Evolutionary conservation across 2,797 vertebrate genomes (phyloP), one percentile per base, ranked within the genome.

Genomic region (Varecia variegata): DNA sequence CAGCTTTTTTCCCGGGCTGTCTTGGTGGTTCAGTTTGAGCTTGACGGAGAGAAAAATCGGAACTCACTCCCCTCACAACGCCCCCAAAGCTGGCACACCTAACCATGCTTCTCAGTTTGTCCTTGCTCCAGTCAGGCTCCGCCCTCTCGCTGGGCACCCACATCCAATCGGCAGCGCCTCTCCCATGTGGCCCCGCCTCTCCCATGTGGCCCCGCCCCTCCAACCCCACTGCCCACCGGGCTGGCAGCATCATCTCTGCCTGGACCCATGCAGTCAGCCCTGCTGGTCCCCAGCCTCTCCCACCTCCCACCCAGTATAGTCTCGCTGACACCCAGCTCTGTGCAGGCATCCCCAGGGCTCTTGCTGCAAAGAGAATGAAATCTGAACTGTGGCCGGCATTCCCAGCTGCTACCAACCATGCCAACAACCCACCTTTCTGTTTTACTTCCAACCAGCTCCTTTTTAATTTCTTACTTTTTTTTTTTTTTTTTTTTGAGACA

Each of bases 221-320:
- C 76, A 38, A 5, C 27, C 2, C 30, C 27, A 25, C 2, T 0
- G 27, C 3, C 18, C 18, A 27, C 3, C 56, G 5, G 9, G 23
- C 52, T 1, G 12, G 50, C 6, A 43, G 52, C 73, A 9, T 1
- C 40, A 0, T 20, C 23, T 43, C 17, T 7, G 27, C n/a, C 47
- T 0, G 5, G n/a, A 9, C 38, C 0, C 0, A 6, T 2, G 45
- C 68, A 10, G 81, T 54, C 77, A 38, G 43, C 71, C 20, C 38
- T 32, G 52, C 50, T 2, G 4, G 58, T 38, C 82, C 20, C n/a
- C 65, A 32, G 18, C 10, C 14, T 45, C 25, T 52, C 58, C 30
- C 74, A 32, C 43, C n/a, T 60, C 12, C 45, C 76, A 12, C 27
- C 43, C 25, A 10, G 38, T 32, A 32, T 25, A 17, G 5, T 40